A percentile compares a stretch with the other conserved stretches of the same genome.
These are phyloP conservation scores for Cricetomys ansorgei DNA, from an alignment of 2,113 vertebrate genomes.

Conservation along the genomic window DNA sequence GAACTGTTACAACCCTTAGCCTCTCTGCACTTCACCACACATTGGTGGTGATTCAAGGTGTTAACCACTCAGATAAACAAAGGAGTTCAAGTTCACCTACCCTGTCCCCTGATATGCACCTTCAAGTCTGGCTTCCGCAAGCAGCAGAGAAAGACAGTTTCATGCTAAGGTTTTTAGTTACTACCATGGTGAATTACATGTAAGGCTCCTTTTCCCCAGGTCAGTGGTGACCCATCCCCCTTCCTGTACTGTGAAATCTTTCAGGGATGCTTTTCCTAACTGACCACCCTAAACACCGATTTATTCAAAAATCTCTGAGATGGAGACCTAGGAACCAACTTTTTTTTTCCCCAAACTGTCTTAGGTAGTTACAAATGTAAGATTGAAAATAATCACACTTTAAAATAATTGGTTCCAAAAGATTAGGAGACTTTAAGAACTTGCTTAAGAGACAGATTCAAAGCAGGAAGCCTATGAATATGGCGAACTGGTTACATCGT, in stretches of 20 bases:
- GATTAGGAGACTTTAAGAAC: neutral
- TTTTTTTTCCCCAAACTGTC: neutral
- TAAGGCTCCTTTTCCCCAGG: neutral
- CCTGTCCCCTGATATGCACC: neutral
- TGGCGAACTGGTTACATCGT: neutral
- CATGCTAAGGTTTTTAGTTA: conserved; percentile 40
- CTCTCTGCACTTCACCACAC: neutral
- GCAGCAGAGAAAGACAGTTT: conserved; percentile 29
- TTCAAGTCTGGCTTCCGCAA: neutral
- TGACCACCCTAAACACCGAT: neutral
- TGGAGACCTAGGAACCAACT: neutral
- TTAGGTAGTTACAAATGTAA: neutral
- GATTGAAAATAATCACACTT: neutral
- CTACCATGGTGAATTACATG: conserved; percentile 39
- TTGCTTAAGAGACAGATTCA: conserved; percentile 15
- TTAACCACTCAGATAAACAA: neutral
- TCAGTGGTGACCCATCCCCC: neutral
- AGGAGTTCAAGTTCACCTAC: neutral
- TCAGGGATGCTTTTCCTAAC: neutral
- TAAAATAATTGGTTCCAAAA: neutral
- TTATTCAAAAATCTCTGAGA: conserved; percentile 10
- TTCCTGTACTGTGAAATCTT: neutral
- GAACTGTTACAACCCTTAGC: neutral
- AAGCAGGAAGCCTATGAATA: neutral
- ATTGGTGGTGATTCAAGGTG: neutral